phyloP scores from a whole-genome alignment of 2,888 invertebrate species.

The Galerucella calmariensis region DNA sequence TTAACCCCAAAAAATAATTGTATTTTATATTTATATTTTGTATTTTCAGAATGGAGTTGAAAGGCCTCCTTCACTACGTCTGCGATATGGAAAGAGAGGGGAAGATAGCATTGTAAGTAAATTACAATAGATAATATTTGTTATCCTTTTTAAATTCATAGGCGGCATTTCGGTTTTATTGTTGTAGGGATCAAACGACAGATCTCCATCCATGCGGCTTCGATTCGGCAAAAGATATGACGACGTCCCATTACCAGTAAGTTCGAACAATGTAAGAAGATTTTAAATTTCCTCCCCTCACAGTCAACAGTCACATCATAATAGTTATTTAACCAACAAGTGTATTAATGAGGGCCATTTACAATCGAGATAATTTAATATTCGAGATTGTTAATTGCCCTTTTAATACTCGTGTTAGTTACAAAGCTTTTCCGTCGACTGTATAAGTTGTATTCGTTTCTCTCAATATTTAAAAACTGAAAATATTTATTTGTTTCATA shows the following conservation, averaged over 20 bases:
- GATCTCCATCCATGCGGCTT: slow-evolving; percentile 80
- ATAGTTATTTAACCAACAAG: no score
- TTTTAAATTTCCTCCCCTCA: not conserved
- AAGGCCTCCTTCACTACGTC: slow-evolving; percentile 45
- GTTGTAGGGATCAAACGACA: slow-evolving; percentile 48
- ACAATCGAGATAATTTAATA: no score
- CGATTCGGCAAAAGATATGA: slow-evolving; percentile 83
- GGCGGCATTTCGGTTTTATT: not conserved
- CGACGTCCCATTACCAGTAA: slow-evolving; percentile 40
- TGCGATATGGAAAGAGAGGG: slow-evolving; percentile 46
- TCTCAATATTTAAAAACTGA: no score
- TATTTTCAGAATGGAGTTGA: slow-evolving; percentile 38
- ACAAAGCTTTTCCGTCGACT: no score
- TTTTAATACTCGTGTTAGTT: no score
- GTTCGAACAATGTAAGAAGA: slow-evolving; percentile 8
- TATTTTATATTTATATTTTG: no score
- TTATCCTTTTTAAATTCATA: no score
- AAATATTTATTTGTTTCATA: no score
- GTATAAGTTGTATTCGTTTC: no score
- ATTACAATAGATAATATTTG: not conserved
- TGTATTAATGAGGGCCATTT: no score
- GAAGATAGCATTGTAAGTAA: slow-evolving; percentile 41
- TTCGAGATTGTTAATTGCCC: no score
- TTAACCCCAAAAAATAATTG: not conserved
- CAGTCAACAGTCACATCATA: no score